These are phyloP conservation scores for Azorinus chamasolen DNA, from an alignment of 2,888 invertebrate genomes.

Conservation along the genomic window DNA sequence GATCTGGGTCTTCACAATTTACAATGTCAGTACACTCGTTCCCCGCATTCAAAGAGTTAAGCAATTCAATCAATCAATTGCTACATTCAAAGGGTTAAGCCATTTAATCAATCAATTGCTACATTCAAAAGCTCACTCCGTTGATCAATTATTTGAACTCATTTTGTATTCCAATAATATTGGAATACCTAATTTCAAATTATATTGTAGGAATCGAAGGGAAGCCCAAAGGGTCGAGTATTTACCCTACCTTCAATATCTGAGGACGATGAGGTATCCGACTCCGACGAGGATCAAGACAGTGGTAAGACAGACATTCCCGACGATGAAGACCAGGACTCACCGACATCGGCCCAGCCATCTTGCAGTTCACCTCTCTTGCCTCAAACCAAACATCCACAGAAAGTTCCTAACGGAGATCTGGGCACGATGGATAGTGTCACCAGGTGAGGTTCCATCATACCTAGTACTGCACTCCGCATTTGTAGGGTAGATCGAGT, in stretches of 20 bases:
- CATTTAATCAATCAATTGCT: no score
- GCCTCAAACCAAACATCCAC: constrained; percentile 38
- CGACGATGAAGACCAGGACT: constrained; percentile 20
- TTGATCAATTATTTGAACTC: no score
- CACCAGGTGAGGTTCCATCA: no score
- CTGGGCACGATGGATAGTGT: constrained; percentile 16
- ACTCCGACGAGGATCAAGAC: constrained; percentile 49
- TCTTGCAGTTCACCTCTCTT: constrained; percentile 68
- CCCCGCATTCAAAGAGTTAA: no score
- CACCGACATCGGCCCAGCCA: constrained; percentile 28
- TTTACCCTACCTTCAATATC: constrained; percentile 96
- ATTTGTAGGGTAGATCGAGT: no score
- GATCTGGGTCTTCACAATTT: no score
- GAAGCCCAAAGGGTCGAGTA: constrained; percentile 90
- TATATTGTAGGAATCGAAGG: constrained; percentile 65
- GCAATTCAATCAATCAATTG: no score
- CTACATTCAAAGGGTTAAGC: no score
- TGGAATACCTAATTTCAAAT: not conserved
- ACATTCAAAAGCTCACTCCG: no score
- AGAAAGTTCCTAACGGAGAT: constrained; percentile 76
- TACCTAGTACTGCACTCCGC: no score
- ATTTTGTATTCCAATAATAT: no score
- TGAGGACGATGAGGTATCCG: constrained; percentile 92
- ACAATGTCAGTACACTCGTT: no score
- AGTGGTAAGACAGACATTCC: constrained; percentile 44